phyloP scores from a whole-genome alignment of 2,113 vertebrate species.

The Sorex fumeus region DNA sequence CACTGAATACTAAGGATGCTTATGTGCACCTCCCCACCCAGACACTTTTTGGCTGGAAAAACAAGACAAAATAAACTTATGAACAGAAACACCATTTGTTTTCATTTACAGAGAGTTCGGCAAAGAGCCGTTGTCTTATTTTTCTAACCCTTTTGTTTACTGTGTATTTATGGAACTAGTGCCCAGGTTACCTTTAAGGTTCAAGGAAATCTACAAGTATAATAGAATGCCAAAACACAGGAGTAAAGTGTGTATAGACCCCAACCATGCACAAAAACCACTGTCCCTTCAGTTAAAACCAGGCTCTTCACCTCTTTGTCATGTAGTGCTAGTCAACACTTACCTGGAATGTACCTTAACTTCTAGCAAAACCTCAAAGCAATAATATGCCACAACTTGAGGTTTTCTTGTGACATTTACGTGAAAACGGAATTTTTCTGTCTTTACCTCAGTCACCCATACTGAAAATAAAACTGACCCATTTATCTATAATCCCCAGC shows the following conservation, averaged over 20 bases:
- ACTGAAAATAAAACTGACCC: conserved; percentile 65
- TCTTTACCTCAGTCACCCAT: conserved; percentile 14
- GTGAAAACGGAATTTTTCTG: conserved; percentile 63
- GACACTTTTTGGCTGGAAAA: conserved; percentile 29
- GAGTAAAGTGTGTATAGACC: not conserved
- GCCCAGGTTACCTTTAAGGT: conserved; percentile 32
- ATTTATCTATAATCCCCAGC: conserved; percentile 58
- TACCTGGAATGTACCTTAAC: conserved; percentile 19
- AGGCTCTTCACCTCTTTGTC: not conserved
- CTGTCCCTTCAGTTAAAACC: not conserved
- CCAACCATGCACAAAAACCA: not conserved
- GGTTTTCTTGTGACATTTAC: conserved; percentile 56
- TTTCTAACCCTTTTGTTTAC: conserved; percentile 54
- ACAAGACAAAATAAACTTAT: conserved; percentile 45
- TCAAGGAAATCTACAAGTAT: conserved; percentile 15
- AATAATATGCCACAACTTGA: not conserved
- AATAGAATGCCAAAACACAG: not conserved
- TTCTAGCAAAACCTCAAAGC: not conserved
- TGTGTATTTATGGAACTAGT: not conserved
- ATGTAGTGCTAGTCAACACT: conserved; percentile 6
- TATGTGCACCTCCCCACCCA: not conserved
- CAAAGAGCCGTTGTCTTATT: conserved; percentile 9
- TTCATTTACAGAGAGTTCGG: conserved; percentile 48
- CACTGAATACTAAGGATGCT: not conserved
- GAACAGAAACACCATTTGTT: conserved; percentile 66